A percentile compares a stretch with the other conserved stretches of the same genome.
Evolutionary conservation across 2,888 invertebrate species (phyloP).

Genomic region (Caenorhabditis sinica): DNA sequence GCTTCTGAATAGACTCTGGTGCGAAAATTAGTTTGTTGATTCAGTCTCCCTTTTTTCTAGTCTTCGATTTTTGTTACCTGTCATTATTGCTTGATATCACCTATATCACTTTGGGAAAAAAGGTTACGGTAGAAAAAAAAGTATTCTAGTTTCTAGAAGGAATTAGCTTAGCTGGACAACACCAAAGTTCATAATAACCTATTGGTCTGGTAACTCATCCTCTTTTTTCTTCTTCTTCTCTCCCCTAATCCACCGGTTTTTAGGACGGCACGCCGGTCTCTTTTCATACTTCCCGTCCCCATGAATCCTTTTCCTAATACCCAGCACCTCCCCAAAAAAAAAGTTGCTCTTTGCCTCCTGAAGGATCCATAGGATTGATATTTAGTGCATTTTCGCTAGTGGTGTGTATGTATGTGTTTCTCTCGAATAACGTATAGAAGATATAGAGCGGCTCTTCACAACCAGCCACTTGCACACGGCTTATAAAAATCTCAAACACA

Average conservation of each 20-base stretch:
- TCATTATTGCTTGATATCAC: neutral
- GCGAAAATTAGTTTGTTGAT: neutral
- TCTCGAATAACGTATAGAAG: conserved; percentile 41
- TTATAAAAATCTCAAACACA: conserved; percentile 66
- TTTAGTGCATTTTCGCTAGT: conserved; percentile 31
- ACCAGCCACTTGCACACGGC: conserved; percentile 53
- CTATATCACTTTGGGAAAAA: too few species aligned
- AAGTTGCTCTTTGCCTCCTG: conserved; percentile 16
- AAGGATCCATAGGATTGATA: conserved; percentile 34
- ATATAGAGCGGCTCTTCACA: conserved; percentile 35
- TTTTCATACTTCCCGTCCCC: neutral
- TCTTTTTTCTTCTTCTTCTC: neutral
- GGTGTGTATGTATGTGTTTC: conserved; percentile 13
- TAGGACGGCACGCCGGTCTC: neutral
- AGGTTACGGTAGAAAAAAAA: neutral
- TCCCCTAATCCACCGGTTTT: conserved; percentile 36
- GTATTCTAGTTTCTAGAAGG: neutral
- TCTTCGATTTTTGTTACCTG: neutral
- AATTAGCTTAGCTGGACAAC: neutral
- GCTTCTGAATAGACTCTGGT: neutral
- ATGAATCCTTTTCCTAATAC: conserved; percentile 38
- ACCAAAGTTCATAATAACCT: conserved; percentile 27
- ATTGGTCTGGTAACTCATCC: conserved; percentile 17
- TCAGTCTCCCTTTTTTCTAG: neutral
- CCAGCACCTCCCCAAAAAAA: conserved; percentile 4